Conservation (phyloP, 2,797 vertebrate genomes). For the Chiroxiphia lanceolata region DNA sequence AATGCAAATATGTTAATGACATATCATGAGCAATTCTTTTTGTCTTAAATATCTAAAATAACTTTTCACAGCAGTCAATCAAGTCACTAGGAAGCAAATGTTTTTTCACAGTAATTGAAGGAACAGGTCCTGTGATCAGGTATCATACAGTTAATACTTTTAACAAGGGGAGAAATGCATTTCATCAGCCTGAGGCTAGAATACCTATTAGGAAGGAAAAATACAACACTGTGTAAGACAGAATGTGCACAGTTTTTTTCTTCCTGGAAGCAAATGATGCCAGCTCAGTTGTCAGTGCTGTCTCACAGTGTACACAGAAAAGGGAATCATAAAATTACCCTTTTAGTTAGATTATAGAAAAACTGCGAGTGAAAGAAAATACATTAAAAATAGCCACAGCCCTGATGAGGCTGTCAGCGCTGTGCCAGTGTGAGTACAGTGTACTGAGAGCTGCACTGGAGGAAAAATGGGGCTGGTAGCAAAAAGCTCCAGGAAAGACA, state of each 20-base stretch:
- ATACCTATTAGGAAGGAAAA: constrained; percentile 4
- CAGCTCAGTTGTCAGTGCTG: background rate
- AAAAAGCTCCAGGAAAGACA: background rate
- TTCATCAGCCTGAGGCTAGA: background rate
- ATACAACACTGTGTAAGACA: background rate
- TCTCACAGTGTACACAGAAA: background rate
- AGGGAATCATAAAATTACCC: background rate
- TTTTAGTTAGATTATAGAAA: constrained; percentile 2
- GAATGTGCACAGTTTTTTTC: background rate
- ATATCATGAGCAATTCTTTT: constrained; percentile 6
- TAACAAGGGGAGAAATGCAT: background rate
- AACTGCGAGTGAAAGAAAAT: background rate
- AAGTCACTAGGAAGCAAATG: constrained; percentile 24
- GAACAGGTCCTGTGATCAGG: background rate
- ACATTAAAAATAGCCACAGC: background rate
- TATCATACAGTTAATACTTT: background rate
- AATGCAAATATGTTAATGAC: constrained; percentile 28
- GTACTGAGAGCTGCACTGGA: background rate
- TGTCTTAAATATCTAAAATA: background rate
- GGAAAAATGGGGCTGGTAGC: background rate
- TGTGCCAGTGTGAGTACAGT: background rate
- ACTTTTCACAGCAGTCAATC: constrained; percentile 15
- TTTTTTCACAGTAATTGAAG: background rate
- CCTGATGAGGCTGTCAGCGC: background rate
- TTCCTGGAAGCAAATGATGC: background rate